A percentile compares a stretch with the other conserved stretches of the same genome.
phyloP scores from a whole-genome alignment of 23 tunicate genomes.

The Corella eumyota region DNA sequence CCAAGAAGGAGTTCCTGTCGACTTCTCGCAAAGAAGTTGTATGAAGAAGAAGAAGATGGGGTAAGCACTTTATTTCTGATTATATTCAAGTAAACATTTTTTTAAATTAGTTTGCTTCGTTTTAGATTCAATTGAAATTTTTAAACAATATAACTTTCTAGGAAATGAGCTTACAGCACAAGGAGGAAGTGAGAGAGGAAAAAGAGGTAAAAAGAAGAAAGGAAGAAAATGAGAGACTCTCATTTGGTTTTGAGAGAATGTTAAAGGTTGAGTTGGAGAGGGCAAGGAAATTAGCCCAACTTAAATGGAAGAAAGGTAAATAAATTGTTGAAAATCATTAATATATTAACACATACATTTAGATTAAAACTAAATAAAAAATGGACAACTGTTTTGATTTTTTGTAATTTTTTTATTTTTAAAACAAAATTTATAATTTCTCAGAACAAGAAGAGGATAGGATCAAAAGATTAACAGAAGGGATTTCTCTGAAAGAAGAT shows the following conservation, averaged over 20 bases:
- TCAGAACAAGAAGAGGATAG: constrained; percentile 40
- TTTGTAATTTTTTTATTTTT: background rate
- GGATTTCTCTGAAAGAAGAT: constrained; percentile 32
- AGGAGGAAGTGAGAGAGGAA: constrained; percentile 33
- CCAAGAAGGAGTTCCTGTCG: constrained; percentile 79
- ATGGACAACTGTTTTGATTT: background rate
- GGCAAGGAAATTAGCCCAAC: constrained; percentile 23
- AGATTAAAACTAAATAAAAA: too few species aligned
- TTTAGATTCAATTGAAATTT: too few species aligned
- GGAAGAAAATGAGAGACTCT: constrained; percentile 51
- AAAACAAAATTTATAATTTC: background rate
- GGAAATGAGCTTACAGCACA: background rate
- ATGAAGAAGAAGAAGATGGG: constrained; percentile 55
- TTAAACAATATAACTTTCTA: too few species aligned
- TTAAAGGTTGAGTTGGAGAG: constrained; percentile 48
- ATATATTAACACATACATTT: background rate
- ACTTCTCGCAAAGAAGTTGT: constrained; percentile 63
- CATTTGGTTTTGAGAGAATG: constrained; percentile 51
- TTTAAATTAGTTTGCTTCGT: background rate
- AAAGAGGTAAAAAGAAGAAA: constrained; percentile 28
- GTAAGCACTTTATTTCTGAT: constrained; percentile 10
- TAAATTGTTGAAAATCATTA: background rate
- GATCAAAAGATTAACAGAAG: constrained; percentile 23
- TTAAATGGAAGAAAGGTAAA: constrained; percentile 37
- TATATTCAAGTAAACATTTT: background rate